phyloP scores from a whole-genome alignment of 2,888 invertebrate species.

The Tetrapedia diversipes region DNA sequence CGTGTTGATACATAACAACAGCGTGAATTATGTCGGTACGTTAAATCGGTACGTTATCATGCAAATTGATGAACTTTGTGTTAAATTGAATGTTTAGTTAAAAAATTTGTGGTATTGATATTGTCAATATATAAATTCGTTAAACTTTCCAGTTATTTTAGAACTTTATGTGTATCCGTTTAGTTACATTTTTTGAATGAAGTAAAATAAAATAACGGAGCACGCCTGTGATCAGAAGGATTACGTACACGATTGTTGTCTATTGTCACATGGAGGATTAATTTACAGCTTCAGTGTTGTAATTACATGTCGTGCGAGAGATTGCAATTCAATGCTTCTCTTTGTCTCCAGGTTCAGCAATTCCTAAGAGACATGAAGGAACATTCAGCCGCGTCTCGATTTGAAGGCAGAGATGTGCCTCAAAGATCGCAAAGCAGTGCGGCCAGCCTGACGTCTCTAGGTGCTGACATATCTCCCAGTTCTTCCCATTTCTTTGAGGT shows the following conservation, averaged over 20 bases:
- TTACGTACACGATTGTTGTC: slow-evolving; percentile 16
- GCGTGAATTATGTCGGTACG: slow-evolving; percentile 6
- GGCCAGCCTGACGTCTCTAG: slow-evolving; percentile 88
- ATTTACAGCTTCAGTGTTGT: slow-evolving; percentile 16
- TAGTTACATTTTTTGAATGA: background rate
- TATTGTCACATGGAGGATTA: slow-evolving; percentile 21
- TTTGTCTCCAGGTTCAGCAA: slow-evolving; percentile 77
- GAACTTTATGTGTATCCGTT: too few species aligned
- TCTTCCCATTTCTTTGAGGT: slow-evolving; percentile 96
- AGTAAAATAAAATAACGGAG: background rate
- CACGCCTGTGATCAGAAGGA: background rate
- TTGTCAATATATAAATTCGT: too few species aligned
- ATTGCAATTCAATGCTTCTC: slow-evolving; percentile 9
- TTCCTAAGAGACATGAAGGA: slow-evolving; percentile 81
- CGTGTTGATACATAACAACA: background rate
- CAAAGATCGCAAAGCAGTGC: slow-evolving; percentile 85
- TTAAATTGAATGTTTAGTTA: background rate
- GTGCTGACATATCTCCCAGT: slow-evolving; percentile 92
- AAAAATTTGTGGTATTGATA: too few species aligned
- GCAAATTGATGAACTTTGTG: slow-evolving; percentile 3
- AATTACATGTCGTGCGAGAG: slow-evolving; percentile 9
- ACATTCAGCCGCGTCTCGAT: slow-evolving; percentile 77
- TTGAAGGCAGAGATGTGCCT: slow-evolving; percentile 76
- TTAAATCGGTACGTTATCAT: background rate
- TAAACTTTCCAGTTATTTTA: too few species aligned